Evolutionary conservation across 2,888 invertebrate genomes (phyloP), one percentile per base, ranked within the genome.

Genomic region (Odontomyia ornata): DNA sequence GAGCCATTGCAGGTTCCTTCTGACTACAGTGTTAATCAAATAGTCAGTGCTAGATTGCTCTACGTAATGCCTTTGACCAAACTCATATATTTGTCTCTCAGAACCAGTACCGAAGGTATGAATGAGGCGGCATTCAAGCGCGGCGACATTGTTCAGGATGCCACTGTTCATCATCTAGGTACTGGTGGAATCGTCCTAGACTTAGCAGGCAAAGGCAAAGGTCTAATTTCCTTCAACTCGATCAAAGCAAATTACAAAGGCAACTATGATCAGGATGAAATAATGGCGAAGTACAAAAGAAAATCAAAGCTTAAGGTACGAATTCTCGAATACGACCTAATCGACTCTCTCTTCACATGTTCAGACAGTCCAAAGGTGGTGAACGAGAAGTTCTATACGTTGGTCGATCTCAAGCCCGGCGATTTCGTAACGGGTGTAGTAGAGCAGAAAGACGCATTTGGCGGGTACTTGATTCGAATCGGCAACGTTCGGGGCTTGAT

Each of bases 21-120:
- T 21, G 83, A 86, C 56, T 83, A 84, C 72, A 88, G 88, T 1
- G 11, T 84, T 0, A 83, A 84, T 30, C 87, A 89, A 73, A 88
- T 87, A 80, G 86, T 92, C 0, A 83, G 84, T 36, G 92, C 91
- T 0, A 89, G 91, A 27, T 89, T 94, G 3, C 84, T 94, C 2
- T 94, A 93, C 83, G 87, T 91, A 67, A 88, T 93, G 86, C 93
- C 93, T 13, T 87, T 91, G 0, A 89, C 92, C 0, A 93, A 93
- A 84, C 88, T 91, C 0, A 90, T 91, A 0, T 93, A 91, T 83
- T 88, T 94, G 71, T 91, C 91, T 0, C 80, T 87, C 4, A 79
- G 79, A 7, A 76, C 77, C 15, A 25, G 62, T 1, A 23, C 64
- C n/a, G 36, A 46, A 7, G 46, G 64, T 0, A 75, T 65, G 5